Evolutionary conservation across 2,113 vertebrate genomes (phyloP).

Genomic region (Ophiodon elongatus): DNA sequence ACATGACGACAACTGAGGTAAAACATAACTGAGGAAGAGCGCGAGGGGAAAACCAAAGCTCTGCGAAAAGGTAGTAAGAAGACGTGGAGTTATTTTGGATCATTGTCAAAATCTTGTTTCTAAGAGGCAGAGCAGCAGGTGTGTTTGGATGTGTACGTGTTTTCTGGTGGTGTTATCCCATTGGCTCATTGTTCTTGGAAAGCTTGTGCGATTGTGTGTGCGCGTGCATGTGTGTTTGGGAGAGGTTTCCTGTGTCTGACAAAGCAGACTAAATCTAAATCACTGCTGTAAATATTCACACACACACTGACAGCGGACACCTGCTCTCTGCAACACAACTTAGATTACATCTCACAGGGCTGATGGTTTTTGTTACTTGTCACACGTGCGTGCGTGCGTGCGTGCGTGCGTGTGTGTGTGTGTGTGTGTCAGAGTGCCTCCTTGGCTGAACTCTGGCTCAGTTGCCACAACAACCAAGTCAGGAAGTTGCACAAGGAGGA

Average conservation of each 20-base stretch:
- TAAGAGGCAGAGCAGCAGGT: background rate
- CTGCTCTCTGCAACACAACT: slow-evolving; percentile 37
- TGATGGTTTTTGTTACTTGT: background rate
- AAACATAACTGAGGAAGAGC: background rate
- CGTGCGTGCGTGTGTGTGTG: background rate
- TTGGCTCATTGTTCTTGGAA: slow-evolving; percentile 24
- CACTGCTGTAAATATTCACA: slow-evolving; percentile 8
- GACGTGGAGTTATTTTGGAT: background rate
- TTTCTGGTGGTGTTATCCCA: background rate
- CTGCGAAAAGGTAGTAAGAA: too few species aligned
- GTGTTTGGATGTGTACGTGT: slow-evolving; percentile 2
- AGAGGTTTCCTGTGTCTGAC: slow-evolving; percentile 65
- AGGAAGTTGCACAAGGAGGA: slow-evolving; percentile 22
- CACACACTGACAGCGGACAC: slow-evolving; percentile 33
- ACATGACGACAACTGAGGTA: background rate
- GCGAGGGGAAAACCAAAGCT: background rate
- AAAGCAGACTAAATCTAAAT: slow-evolving; percentile 36
- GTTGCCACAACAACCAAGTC: slow-evolving; percentile 1
- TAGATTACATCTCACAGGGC: slow-evolving; percentile 25
- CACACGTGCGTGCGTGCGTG: background rate
- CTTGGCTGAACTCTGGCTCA: slow-evolving; percentile 8
- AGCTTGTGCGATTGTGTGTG: background rate
- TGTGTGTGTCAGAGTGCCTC: slow-evolving; percentile 12
- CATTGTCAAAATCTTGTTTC: too few species aligned
- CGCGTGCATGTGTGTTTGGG: slow-evolving; percentile 21